Conservation (phyloP, 2,113 vertebrate species). For the Pseudopipra pipra region DNA sequence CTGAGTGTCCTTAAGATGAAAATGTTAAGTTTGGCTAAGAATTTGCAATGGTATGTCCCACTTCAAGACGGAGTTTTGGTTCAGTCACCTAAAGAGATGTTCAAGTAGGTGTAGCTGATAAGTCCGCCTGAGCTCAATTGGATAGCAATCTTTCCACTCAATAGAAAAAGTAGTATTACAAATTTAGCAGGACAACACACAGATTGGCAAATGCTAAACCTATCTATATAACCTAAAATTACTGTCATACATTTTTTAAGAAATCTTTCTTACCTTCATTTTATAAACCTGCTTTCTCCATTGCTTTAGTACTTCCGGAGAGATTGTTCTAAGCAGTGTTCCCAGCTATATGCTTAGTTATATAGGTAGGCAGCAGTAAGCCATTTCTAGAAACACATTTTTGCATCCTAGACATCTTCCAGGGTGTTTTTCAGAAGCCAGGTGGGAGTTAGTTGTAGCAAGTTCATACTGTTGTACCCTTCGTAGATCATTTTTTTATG, state of each 20-base stretch:
- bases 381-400: background rate
- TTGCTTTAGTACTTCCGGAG: background rate
- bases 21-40: background rate
- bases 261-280: background rate
- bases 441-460: constrained; percentile 35
- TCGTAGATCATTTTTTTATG: background rate
- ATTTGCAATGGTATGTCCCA: background rate
- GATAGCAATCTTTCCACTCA: background rate
- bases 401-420: background rate
- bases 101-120: background rate
- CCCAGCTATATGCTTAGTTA: background rate
- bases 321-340: background rate
- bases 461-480: background rate
- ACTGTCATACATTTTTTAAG: background rate
- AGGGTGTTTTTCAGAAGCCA: background rate
- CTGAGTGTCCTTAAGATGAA: background rate
- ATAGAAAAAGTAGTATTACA: background rate
- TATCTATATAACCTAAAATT: background rate
- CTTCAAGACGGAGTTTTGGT: background rate
- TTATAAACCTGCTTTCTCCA: background rate
- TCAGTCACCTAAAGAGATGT: background rate
- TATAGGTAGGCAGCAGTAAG: background rate
- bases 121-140: background rate
- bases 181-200: background rate
- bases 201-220: background rate